Evolutionary conservation across 1,140 invertebrate species (phyloP), one percentile per base, ranked within the genome.

Genomic region (Aradophagus sp.): DNA sequence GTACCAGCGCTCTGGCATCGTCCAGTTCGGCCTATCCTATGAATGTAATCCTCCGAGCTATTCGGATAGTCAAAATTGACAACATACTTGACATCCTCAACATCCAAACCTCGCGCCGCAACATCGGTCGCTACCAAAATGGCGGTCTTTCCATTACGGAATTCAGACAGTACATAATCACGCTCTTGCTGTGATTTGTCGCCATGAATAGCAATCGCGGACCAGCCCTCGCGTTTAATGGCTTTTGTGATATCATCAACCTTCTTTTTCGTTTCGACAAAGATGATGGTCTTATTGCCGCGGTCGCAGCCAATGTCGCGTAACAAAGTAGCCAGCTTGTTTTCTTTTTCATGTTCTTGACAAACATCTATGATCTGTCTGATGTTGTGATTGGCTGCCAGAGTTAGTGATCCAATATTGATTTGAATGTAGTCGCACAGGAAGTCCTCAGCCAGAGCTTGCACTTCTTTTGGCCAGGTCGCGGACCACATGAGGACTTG

Each of bases 1-100:
- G 97, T 99, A 12, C 98, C 97, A 16, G 93, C 92, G 77, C 96
- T 95, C 74, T 96, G 92, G 69, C 94, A 96, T 50, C 98, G 90
- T 17, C 95, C 97, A 19, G 96, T 97, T 71, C 96, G 91, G 75
- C 97, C 98, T 87, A 99, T 99, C 77, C 98, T 90, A 85, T 99
- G 98, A 67, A 99, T 96, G 85, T 99, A 99, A 86, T 99, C 98
- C 86, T 99, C 98, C 19, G 95, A 97, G 47, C 95, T 96, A 79
- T 96, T 97, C 0, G 98, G 98, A 86, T 99, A 99, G 87, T 99
- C 98, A 82, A 93, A 99, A 82, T 99, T 99, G 42, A 99, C 96
- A 4, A 99, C 98, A 88, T 95, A 99, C 83, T 98, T 98, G 19
- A 99, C 96, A 86, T 99, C 98, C 82, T 98, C 96, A 5, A 99